These are phyloP conservation scores for Hypanus sabinus DNA, from an alignment of 2,113 vertebrate species.

Conservation along the genomic window DNA sequence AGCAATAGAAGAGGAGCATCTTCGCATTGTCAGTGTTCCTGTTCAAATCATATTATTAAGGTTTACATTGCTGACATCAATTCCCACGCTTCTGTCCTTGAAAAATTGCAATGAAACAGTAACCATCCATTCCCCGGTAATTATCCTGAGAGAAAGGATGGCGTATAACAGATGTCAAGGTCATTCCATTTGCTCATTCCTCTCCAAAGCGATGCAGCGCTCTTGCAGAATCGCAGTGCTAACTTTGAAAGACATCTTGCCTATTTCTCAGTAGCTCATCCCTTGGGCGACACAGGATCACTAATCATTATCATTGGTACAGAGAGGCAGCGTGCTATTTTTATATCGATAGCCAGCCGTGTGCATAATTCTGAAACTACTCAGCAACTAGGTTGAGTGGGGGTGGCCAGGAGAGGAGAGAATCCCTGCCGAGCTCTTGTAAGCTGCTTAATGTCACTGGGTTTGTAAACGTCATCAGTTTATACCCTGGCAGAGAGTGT, in stretches of 20 bases:
- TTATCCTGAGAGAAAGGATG: neutral
- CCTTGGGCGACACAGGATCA: neutral
- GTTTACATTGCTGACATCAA: neutral
- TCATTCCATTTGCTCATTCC: neutral
- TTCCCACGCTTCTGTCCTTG: too few species aligned
- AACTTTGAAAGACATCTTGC: neutral
- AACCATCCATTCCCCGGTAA: neutral
- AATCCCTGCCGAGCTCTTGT: neutral
- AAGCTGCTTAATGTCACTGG: neutral
- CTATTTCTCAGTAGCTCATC: slow-evolving; percentile 9
- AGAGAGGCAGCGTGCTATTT: slow-evolving; percentile 13
- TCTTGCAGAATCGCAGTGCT: neutral
- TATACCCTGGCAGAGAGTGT: neutral
- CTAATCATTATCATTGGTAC: slow-evolving; percentile 15
- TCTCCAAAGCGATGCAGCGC: neutral
- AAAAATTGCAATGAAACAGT: neutral
- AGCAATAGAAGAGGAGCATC: neutral
- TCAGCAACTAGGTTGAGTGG: neutral
- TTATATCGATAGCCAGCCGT: slow-evolving; percentile 13
- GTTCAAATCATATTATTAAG: neutral
- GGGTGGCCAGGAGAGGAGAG: slow-evolving; percentile 1
- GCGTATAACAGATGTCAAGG: neutral
- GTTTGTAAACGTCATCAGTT: neutral
- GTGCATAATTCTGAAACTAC: slow-evolving; percentile 31
- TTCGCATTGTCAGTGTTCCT: neutral